Base-by-base conservation (phyloP, 2,888 invertebrate genomes). In the Eledone cirrhosa region DNA sequence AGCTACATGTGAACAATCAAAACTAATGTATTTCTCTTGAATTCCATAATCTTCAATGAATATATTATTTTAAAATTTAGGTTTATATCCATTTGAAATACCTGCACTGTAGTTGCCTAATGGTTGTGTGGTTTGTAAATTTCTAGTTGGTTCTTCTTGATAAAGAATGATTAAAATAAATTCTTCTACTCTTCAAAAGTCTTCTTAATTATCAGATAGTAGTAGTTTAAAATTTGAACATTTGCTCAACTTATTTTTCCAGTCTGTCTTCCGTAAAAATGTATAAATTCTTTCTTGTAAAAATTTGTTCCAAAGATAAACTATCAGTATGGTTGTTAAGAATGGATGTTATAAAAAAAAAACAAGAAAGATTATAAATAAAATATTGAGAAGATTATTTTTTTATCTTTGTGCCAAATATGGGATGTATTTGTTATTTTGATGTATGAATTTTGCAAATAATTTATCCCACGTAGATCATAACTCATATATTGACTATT, bases 341-440 rank as follows among this genome's bases (percentile, higher is more conserved):
- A 31, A 72, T 33, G 27, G 41, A 41, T 41, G 41, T 41, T 41
- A 41, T 41, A 41, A 41, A 63, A 63, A n/a, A 53, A n/a, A 53
- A 63, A 63, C n/a, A 63, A 72, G 41, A 72, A 41, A 72, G 16
- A 24, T 33, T 33, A 69, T 33, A 13, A 69, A 69, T 72, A 72
- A 72, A 72, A 72, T 72, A 72, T 41, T 41, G 41, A 72, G 41
- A 72, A 19, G 13, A 72, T 72, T 72, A 72, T 72, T 72, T 72
- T 72, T 72, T 72, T 72, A 72, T 72, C 72, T 33, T 33, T 72
- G 72, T 72, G 72, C 72, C 72, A 72, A 72, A 72, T 14, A 72
- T 72, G 41, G 31, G 72, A 63, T 63, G 27, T 72, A 72, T 72
- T 33, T 72, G 41, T n/a, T 41, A 72, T 41, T 72, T 72, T 19